Percentiles rank a stretch among this genome's conserved stretches.
These are phyloP conservation scores for Drosophila triauraria DNA, from an alignment of 1,140 invertebrate species.

Conservation along the genomic window DNA sequence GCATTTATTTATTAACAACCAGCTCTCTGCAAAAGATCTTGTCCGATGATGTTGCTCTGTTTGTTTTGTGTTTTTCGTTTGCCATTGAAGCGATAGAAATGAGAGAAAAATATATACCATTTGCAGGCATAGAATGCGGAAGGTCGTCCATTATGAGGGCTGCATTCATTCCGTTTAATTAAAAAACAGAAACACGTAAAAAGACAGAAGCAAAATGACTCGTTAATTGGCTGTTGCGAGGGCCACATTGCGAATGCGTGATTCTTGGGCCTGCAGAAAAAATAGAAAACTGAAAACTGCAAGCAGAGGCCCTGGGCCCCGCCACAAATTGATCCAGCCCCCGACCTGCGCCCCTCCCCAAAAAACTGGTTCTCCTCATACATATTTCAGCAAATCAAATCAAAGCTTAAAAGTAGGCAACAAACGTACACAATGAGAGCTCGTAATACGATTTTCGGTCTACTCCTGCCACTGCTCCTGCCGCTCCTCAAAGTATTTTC, in stretches of 20 bases:
- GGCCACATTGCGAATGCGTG: slow-evolving; percentile 34
- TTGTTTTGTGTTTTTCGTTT: slow-evolving; percentile 12
- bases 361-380: slow-evolving; percentile 26
- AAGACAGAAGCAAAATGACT: slow-evolving; percentile 30
- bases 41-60: slow-evolving; percentile 16
- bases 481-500: slow-evolving; percentile 44
- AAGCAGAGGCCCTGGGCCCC: slow-evolving; percentile 15
- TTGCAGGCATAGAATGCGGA: slow-evolving; percentile 22
- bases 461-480: slow-evolving; percentile 1
- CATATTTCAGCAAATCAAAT: slow-evolving; percentile 52
- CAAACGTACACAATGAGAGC: slow-evolving; percentile 41
- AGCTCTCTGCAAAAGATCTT: slow-evolving; percentile 23
- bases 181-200: slow-evolving; percentile 49
- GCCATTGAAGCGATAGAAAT: slow-evolving; percentile 35
- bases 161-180: slow-evolving; percentile 69
- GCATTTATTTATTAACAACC: background rate
- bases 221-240: slow-evolving; percentile 61
- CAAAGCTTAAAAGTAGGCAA: slow-evolving; percentile 66
- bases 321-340: slow-evolving; percentile 38
- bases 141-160: slow-evolving; percentile 34
- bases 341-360: background rate
- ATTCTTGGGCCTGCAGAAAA: slow-evolving; percentile 29
- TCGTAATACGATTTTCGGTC: slow-evolving; percentile 53
- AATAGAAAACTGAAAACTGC: slow-evolving; percentile 23
- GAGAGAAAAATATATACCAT: slow-evolving; percentile 27